Percentiles rank a stretch among this genome's conserved stretches.
These are phyloP conservation scores for Myotis brandtii DNA, from an alignment of 2,113 vertebrate genomes.

Conservation along the genomic window DNA sequence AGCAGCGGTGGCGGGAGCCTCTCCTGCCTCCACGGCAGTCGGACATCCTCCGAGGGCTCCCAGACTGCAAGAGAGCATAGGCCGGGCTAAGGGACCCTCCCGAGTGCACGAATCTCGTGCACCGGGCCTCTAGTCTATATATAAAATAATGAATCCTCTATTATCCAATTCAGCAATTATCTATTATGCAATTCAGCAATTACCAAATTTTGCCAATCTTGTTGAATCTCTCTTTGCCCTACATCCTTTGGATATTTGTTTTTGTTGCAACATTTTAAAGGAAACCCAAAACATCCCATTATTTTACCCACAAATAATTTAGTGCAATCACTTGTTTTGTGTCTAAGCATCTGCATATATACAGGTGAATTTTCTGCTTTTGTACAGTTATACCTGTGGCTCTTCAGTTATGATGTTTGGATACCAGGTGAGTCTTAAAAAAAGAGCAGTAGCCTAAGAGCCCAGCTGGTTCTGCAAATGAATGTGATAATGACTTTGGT, in stretches of 20 bases:
- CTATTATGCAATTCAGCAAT: not conserved
- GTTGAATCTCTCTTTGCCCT: not conserved
- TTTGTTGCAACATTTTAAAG: not conserved
- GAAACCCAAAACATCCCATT: not conserved
- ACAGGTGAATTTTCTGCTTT: not conserved
- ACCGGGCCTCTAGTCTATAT: too few species aligned
- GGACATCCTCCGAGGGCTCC: too few species aligned
- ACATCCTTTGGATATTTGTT: not conserved
- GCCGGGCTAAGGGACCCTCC: too few species aligned
- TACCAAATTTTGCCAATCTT: not conserved
- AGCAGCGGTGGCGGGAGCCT: too few species aligned
- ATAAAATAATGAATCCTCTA: not conserved
- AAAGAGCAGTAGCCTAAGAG: not conserved
- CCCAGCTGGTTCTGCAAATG: not conserved
- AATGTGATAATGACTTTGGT: not conserved
- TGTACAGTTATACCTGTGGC: not conserved
- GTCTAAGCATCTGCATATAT: not conserved
- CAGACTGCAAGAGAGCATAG: too few species aligned
- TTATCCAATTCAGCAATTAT: too few species aligned
- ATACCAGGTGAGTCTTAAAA: not conserved
- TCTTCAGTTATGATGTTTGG: not conserved
- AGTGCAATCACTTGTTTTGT: not conserved
- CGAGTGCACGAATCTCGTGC: too few species aligned
- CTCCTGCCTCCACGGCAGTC: too few species aligned
- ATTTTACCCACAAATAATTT: not conserved